These are phyloP conservation scores for Cosmia pyralina DNA, from an alignment of 2,888 invertebrate genomes.

Conservation along the genomic window DNA sequence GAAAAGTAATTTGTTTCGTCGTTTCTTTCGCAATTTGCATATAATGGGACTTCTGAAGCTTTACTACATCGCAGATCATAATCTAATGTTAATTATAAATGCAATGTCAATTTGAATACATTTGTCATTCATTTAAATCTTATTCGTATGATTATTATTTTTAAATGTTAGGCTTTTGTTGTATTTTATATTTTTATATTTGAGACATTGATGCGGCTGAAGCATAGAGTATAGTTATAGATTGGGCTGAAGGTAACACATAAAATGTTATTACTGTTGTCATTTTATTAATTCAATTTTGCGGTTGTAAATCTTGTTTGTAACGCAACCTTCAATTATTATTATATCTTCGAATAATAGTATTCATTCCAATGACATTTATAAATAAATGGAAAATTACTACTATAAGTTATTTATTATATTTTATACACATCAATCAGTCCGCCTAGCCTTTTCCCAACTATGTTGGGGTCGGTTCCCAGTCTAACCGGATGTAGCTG, in stretches of 20 bases:
- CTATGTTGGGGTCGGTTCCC: too few relatives aligned
- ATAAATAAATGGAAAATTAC: background rate
- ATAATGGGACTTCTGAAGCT: slow-evolving; percentile 24
- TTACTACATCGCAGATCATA: slow-evolving; percentile 22
- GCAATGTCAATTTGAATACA: slow-evolving; percentile 37
- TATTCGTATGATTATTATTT: slow-evolving; percentile 15
- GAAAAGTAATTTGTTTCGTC: background rate
- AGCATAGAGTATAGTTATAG: too few relatives aligned
- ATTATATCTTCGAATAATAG: background rate
- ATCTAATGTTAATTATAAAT: slow-evolving; percentile 45
- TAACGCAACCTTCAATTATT: slow-evolving; percentile 16
- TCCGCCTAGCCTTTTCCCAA: too few relatives aligned
- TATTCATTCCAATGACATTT: slow-evolving; percentile 4
- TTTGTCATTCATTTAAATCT: slow-evolving; percentile 30
- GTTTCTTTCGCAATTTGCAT: background rate
- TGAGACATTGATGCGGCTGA: slow-evolving; percentile 31
- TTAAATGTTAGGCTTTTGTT: slow-evolving; percentile 28
- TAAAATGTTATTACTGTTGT: slow-evolving; percentile 12
- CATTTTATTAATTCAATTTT: slow-evolving; percentile 16
- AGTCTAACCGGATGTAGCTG: too few relatives aligned
- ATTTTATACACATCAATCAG: too few relatives aligned
- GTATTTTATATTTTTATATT: slow-evolving; percentile 18
- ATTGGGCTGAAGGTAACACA: slow-evolving; percentile 42
- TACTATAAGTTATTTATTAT: too few relatives aligned
- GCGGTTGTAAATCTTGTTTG: slow-evolving; percentile 3